These are phyloP conservation scores for Dicyrtoma fusca DNA, from an alignment of 2,888 invertebrate genomes.

Conservation along the genomic window DNA sequence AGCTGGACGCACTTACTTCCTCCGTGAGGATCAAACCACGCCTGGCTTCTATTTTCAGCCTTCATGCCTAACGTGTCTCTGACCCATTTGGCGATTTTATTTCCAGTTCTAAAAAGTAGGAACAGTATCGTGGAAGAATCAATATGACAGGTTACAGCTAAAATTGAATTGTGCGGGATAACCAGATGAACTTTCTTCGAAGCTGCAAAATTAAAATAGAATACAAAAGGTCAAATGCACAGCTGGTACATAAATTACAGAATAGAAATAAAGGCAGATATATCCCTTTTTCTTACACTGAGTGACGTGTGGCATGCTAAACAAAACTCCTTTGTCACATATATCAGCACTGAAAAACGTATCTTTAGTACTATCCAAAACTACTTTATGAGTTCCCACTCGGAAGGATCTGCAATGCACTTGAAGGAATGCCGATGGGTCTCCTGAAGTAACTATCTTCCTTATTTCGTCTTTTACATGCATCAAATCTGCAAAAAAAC, in stretches of 20 bases:
- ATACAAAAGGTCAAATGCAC: not conserved
- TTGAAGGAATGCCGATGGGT: not conserved
- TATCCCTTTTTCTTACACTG: slow-evolving; percentile 59
- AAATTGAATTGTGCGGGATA: slow-evolving; percentile 71
- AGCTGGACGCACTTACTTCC: slow-evolving; percentile 61
- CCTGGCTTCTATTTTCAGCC: slow-evolving; percentile 59
- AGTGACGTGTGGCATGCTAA: slow-evolving; percentile 61
- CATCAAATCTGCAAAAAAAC: not conserved
- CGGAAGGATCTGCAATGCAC: slow-evolving; percentile 76
- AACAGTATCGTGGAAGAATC: slow-evolving; percentile 72
- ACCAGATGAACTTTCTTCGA: slow-evolving; percentile 62
- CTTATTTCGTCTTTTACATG: not conserved
- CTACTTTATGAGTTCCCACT: slow-evolving; percentile 81
- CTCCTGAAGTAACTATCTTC: not conserved
- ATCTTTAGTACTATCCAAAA: slow-evolving; percentile 59
- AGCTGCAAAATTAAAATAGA: slow-evolving; percentile 18
- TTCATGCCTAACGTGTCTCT: slow-evolving; percentile 73
- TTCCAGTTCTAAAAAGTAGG: slow-evolving; percentile 77
- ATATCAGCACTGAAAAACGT: slow-evolving; percentile 65
- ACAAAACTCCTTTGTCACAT: slow-evolving; percentile 65
- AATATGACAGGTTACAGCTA: slow-evolving; percentile 77
- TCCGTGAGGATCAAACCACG: slow-evolving; percentile 64
- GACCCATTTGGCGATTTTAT: slow-evolving; percentile 70
- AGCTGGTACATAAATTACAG: no score
- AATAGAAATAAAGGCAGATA: no score